These are phyloP conservation scores for Leptocoma aspasia DNA, from an alignment of 2,113 vertebrate species.

Conservation along the genomic window DNA sequence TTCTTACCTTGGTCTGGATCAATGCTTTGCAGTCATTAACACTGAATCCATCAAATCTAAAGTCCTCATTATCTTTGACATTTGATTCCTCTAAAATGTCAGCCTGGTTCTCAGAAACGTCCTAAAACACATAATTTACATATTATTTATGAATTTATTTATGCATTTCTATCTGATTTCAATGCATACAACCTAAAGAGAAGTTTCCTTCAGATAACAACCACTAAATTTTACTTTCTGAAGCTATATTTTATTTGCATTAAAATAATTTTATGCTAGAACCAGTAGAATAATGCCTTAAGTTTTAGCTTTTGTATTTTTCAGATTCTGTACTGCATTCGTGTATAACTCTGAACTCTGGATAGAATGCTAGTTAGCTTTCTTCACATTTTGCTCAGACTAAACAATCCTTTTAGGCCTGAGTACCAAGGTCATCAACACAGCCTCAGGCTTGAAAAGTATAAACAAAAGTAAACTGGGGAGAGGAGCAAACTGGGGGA, in stretches of 20 bases:
- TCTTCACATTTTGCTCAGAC: background rate
- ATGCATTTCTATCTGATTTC: background rate
- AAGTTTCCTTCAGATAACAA: background rate
- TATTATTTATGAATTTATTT: background rate
- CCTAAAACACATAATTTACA: conserved; percentile 35
- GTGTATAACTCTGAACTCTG: background rate
- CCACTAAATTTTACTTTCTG: background rate
- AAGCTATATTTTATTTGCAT: background rate
- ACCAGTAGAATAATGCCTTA: background rate
- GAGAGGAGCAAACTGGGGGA: background rate
- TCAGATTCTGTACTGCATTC: background rate
- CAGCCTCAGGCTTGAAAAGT: background rate
- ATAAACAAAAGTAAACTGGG: background rate
- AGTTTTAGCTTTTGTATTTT: background rate
- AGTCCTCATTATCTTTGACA: background rate
- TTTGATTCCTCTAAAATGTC: background rate
- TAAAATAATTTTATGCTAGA: background rate
- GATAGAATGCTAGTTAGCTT: background rate
- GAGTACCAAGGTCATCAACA: background rate
- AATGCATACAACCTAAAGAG: background rate
- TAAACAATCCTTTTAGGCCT: background rate
- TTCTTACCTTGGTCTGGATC: conserved; percentile 73
- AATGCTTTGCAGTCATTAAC: conserved; percentile 48
- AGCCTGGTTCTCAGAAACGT: background rate
- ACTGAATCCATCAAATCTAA: background rate